Evolutionary conservation across 2,113 vertebrate genomes (phyloP).

Genomic region (Carassius carassius): DNA sequence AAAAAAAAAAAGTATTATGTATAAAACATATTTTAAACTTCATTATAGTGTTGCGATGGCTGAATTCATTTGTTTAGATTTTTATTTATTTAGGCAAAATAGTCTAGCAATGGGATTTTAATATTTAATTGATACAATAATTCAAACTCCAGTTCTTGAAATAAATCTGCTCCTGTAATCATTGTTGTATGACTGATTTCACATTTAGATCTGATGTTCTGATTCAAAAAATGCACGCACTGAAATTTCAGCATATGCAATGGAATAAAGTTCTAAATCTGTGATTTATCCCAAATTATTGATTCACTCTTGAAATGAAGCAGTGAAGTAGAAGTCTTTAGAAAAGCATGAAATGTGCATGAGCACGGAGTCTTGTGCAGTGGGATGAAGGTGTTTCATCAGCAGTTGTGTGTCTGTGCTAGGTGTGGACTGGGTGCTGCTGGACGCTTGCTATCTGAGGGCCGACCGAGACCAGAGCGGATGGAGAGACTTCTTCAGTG

Average conservation of each 20-base stretch:
- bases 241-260: not conserved
- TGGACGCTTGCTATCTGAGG: conserved; percentile 72
- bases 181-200: too few relatives aligned
- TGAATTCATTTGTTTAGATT: too few relatives aligned
- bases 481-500: conserved; percentile 74
- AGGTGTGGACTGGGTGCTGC: conserved; percentile 77
- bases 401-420: conserved; percentile 7
- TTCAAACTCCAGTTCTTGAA: too few relatives aligned
- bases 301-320: not conserved
- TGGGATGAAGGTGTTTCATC: not conserved
- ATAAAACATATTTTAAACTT: too few relatives aligned
- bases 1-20: too few relatives aligned
- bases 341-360: conserved; percentile 46
- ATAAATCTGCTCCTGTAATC: too few relatives aligned
- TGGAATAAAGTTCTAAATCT: not conserved
- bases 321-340: conserved; percentile 1
- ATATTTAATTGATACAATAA: too few relatives aligned
- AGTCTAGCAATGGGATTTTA: too few relatives aligned
- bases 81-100: too few relatives aligned
- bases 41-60: too few relatives aligned
- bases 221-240: too few relatives aligned
- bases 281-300: conserved; percentile 12
- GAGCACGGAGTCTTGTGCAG: conserved; percentile 40
- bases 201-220: too few relatives aligned
- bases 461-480: conserved; percentile 68